phyloP scores from a whole-genome alignment of 2,888 invertebrate species.

The Cosmia pyralina region DNA sequence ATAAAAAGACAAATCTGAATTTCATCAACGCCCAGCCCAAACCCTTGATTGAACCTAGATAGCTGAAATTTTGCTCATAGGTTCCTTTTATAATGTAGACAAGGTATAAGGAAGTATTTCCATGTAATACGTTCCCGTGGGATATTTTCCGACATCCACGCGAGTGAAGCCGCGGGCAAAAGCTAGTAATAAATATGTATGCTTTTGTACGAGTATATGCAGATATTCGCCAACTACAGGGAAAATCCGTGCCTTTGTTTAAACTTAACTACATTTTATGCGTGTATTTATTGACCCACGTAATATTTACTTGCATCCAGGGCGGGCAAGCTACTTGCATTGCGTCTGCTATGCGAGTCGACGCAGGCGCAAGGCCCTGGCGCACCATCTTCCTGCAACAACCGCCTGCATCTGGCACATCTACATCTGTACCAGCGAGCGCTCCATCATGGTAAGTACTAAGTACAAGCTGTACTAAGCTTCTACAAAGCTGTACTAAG shows the following conservation, averaged over 20 bases:
- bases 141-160: too few relatives aligned
- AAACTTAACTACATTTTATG: neutral
- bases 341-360: constrained; percentile 96
- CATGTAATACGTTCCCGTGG: too few relatives aligned
- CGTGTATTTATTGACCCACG: neutral
- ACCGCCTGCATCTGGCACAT: constrained; percentile 92
- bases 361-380: constrained; percentile 94
- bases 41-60: too few relatives aligned
- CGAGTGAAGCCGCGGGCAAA: too few relatives aligned
- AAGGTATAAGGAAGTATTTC: too few relatives aligned
- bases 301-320: constrained; percentile 67
- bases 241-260: neutral
- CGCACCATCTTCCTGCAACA: constrained; percentile 86
- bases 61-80: too few relatives aligned
- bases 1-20: too few relatives aligned
- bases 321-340: constrained; percentile 95
- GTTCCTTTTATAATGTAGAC: too few relatives aligned
- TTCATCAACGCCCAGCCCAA: too few relatives aligned
- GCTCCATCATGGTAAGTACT: constrained; percentile 92
- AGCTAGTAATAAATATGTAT: too few relatives aligned
- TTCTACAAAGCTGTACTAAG: too few relatives aligned
- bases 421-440: constrained; percentile 96
- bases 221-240: neutral
- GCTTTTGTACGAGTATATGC: neutral
- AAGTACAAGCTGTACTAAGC: neutral